Evolutionary conservation across 2,888 invertebrate species (phyloP), one percentile per base, ranked within the genome.

Genomic region (Lasioglossum morio): DNA sequence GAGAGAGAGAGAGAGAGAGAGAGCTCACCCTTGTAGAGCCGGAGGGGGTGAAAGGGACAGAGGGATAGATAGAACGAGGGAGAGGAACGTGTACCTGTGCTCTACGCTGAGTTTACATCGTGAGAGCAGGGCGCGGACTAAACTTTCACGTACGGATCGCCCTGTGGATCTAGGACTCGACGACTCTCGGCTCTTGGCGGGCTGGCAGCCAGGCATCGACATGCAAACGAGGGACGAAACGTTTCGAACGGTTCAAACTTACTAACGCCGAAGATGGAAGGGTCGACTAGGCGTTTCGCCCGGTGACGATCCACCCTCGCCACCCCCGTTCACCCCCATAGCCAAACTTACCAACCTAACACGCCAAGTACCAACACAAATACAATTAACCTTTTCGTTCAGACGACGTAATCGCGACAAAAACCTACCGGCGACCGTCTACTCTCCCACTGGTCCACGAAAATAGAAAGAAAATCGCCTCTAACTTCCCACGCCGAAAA

Each of bases 161-260:
- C 77, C 74, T 57, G 63, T 74, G 76, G 84, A 77, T 77, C 77
- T 37, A 37, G 40, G 48, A 74, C 66, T 69, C 80, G 75, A 27
- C 79, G 70, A 70, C 40, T 77, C 73, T 57, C 48, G 70, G 69
- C 46, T 57, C 72, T 53, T 78, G 82, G 46, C 40, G 69, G 74
- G 72, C 19, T 74, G 79, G 63, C 72, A 78, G 69, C 81, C 77
- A 63, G 66, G 66, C 81, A 80, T 87, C 87, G 87, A 85, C 90
- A 88, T 92, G 92, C 88, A 92, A 92, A 92, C 89, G 90, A 91
- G 88, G 86, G 86, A 87, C 84, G 77, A 88, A 87, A 85, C 85
- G 83, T 87, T 90, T 70, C 73, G 87, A 86, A 88, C 89, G 90
- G 90, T 90, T 91, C 48, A 73, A 78, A 85, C 86, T 90, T 88